Conservation (phyloP, 2,113 vertebrate species). For the Entomyzon cyanotis region DNA sequence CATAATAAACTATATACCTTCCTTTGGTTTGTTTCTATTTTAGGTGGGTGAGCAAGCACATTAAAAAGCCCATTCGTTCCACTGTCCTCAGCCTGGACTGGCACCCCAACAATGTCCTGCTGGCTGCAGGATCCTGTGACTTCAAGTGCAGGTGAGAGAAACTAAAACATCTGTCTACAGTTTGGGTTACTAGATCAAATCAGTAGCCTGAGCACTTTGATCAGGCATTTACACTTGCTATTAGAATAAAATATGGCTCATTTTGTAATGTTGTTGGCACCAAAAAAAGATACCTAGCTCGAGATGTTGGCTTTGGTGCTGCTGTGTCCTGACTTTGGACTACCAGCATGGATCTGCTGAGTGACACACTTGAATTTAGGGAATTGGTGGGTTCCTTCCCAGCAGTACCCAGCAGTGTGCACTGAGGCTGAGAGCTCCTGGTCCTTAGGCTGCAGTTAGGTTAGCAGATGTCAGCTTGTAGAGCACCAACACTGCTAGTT, state of each 20-base stretch:
- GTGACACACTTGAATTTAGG: background rate
- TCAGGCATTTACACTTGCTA: background rate
- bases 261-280: background rate
- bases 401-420: too few relatives aligned
- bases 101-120: conserved; percentile 98
- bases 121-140: conserved; percentile 97
- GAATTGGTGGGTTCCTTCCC: background rate
- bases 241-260: background rate
- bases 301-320: background rate
- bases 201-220: background rate
- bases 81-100: conserved; percentile 98
- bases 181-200: background rate
- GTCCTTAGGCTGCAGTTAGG: background rate
- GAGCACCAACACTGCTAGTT: background rate
- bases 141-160: conserved; percentile 94
- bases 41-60: conserved; percentile 99
- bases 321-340: background rate
- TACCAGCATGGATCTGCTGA: background rate
- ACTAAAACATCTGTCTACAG: background rate
- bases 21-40: background rate
- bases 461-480: background rate
- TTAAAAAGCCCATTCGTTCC: conserved; percentile 97
- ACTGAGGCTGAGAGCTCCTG: background rate
- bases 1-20: background rate
- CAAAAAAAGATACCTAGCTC: background rate